phyloP scores from a whole-genome alignment of 2,797 vertebrate genomes.

The Propithecus perrieri region DNA sequence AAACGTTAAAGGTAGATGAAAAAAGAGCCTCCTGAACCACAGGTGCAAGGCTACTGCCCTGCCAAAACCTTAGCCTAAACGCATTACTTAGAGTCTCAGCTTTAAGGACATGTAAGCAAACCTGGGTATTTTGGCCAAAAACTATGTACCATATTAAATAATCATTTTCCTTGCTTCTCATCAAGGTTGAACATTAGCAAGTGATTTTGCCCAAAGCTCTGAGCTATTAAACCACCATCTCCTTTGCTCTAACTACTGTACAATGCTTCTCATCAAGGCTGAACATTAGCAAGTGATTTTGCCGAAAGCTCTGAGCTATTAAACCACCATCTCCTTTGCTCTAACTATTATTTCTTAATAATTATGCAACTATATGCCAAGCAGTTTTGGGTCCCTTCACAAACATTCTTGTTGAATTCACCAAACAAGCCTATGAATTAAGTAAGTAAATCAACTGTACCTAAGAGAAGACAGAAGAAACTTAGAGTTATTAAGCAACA shows the following conservation, averaged over 20 bases:
- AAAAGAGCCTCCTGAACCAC: background rate
- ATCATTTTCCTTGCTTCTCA: background rate
- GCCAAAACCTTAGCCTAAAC: background rate
- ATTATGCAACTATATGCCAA: background rate
- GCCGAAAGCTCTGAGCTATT: no score
- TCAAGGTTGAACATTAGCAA: background rate
- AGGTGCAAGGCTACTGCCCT: background rate
- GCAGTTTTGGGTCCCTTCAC: background rate
- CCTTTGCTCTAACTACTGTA: background rate
- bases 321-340: no score
- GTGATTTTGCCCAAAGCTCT: background rate
- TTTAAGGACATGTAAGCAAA: background rate
- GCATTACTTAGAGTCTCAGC: background rate
- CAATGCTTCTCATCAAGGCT: background rate
- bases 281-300: no score
- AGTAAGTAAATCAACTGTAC: background rate
- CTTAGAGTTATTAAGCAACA: background rate
- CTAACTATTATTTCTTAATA: background rate
- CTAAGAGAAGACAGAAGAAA: background rate
- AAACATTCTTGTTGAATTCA: background rate
- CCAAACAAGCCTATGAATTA: background rate
- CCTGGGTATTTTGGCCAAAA: background rate
- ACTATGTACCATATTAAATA: background rate
- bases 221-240: background rate
- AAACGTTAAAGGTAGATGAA: background rate